A percentile compares a stretch with the other conserved stretches of the same genome.
These are phyloP conservation scores for Bombyx mandarina DNA, from an alignment of 1,140 invertebrate genomes.

Conservation along the genomic window DNA sequence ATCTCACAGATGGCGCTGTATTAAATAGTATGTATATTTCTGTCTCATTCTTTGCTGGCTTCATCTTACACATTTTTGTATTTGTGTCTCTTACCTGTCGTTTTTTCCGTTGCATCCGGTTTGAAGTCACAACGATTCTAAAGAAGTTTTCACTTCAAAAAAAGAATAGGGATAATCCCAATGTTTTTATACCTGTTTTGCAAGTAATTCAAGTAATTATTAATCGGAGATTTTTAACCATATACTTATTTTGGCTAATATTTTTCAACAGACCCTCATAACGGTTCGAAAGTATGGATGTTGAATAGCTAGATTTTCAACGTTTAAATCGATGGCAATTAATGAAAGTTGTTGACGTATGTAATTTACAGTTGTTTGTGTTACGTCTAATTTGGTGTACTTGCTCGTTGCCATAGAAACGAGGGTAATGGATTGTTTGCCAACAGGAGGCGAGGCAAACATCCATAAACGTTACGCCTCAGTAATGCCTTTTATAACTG, in stretches of 20 bases:
- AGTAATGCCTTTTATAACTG: conserved; percentile 28
- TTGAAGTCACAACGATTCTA: too few species aligned
- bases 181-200: too few species aligned
- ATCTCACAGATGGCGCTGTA: too few species aligned
- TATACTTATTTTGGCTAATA: neutral
- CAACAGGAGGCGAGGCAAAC: conserved; percentile 14
- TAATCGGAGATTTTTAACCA: too few species aligned
- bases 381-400: neutral
- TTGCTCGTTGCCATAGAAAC: neutral
- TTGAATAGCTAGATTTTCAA: neutral
- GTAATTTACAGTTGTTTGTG: neutral
- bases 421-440: neutral
- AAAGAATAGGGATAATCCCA: too few species aligned
- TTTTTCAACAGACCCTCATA: neutral
- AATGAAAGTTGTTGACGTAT: neutral
- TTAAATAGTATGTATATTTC: too few species aligned
- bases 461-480: conserved; percentile 7
- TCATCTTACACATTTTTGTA: too few species aligned
- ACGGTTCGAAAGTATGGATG: neutral
- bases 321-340: neutral
- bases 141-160: too few species aligned
- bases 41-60: too few species aligned
- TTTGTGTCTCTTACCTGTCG: too few species aligned
- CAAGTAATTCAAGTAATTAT: too few species aligned
- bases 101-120: too few species aligned